phyloP scores from a whole-genome alignment of 2,113 vertebrate genomes.

The Lophochroa leadbeateri region DNA sequence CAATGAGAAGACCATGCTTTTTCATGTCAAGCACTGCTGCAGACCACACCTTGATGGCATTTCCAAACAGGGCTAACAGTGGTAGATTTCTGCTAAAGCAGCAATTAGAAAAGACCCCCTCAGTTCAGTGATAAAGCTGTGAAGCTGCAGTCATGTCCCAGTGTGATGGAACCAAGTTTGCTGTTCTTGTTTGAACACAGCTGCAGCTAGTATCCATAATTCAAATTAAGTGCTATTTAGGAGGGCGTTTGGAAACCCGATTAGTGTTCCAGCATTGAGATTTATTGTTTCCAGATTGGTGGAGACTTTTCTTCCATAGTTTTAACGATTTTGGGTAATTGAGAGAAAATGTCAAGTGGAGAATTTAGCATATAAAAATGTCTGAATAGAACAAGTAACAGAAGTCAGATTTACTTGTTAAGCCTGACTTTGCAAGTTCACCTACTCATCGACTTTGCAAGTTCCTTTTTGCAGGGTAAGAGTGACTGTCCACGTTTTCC shows the following conservation, averaged over 20 bases:
- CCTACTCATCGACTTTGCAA: not conserved
- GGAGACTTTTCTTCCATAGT: slow-evolving; percentile 23
- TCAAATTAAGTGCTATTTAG: slow-evolving; percentile 52
- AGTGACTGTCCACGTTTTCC: rapidly evolving
- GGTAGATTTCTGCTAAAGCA: not conserved
- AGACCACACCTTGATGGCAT: not conserved
- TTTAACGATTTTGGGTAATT: slow-evolving; percentile 22
- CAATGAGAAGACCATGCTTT: not conserved
- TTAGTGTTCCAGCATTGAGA: slow-evolving; percentile 48
- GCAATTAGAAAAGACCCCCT: not conserved
- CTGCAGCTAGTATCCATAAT: slow-evolving; percentile 52
- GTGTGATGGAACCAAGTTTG: not conserved
- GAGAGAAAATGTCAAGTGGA: not conserved
- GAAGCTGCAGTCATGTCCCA: not conserved
- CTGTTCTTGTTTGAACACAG: slow-evolving; percentile 13
- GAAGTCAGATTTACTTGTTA: not conserved
- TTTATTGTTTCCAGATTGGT: slow-evolving; percentile 59
- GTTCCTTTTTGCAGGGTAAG: not conserved
- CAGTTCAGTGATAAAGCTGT: not conserved
- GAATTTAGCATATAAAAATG: not conserved
- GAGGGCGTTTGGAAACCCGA: not conserved
- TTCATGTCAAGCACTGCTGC: not conserved
- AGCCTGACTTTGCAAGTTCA: not conserved
- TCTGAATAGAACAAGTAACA: not conserved
- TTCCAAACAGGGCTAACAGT: not conserved